Base-by-base conservation (phyloP, 2,113 vertebrate genomes). In the Morone chrysops region DNA sequence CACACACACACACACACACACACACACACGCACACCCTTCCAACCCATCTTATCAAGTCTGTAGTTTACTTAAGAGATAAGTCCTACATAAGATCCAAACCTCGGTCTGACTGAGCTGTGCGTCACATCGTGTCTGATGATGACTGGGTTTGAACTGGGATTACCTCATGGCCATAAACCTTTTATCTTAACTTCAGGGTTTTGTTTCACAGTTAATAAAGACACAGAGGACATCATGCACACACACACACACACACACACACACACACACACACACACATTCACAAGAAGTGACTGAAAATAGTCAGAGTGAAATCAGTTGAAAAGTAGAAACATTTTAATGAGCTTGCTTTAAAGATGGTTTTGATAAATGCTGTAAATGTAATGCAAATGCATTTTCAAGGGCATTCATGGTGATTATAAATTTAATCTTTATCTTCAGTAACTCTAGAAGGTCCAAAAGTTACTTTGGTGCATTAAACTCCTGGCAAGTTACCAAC, bases 151-250 rank as follows among this genome's bases (percentile, higher is more conserved):
- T 70, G 50, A 7, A 74, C 61, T 47, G 31, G 40, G 53, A 66
- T 63, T 45, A 41, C 38, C 50, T 70, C 13, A 9, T 0, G 7
- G 45, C 73, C 0, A n/a, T 82, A 53, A 85, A 73, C 18, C 1
- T 63, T 74, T 78, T 66, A 79, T 78, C 66, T 82, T 62, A 41
- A 75, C 53, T 60, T 57, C 66, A 0, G 51, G 60, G 75, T 40
- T 82, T 85, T 78, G 60, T 82, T 41, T 82, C 20, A 1, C 4
- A 9, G 54, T 62, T 65, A 72, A 86, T 82, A 48, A 90, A 63
- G 36, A 76, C 65, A 31, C 20, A 25, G 0, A 8, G n/a, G 17
- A 62, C 13, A 66, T 20, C 31, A 31, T 31, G 31, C 31, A 10
- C 60, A 76, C 16, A 5, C 25, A 45, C 3, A 18, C 66, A 82